A percentile compares a stretch with the other conserved stretches of the same genome.
These are phyloP conservation scores for Sepiola atlantica DNA, from an alignment of 2,888 invertebrate species.

Conservation along the genomic window DNA sequence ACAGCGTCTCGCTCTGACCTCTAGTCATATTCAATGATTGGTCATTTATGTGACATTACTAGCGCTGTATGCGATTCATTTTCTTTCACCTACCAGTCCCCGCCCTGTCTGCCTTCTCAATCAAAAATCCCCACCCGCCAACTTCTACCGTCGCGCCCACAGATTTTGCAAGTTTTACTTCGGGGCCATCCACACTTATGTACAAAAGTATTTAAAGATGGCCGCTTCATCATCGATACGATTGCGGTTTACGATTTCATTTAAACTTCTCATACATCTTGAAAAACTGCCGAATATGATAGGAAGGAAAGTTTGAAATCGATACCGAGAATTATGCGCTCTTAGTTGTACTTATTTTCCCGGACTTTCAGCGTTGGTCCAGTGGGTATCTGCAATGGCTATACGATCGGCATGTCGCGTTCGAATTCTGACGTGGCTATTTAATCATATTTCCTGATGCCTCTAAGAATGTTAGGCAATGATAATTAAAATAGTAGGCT, in stretches of 20 bases:
- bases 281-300: neutral
- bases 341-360: neutral
- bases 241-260: neutral
- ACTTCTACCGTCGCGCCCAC: neutral
- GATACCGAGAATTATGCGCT: neutral
- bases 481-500: too few species aligned
- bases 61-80: neutral
- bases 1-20: neutral
- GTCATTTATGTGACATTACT: neutral
- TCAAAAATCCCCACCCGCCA: neutral
- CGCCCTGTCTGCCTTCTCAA: neutral
- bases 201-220: neutral
- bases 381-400: too few species aligned
- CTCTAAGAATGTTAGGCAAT: too few species aligned
- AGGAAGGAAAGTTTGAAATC: neutral
- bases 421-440: too few species aligned
- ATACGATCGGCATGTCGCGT: too few species aligned
- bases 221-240: neutral
- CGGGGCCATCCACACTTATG: neutral
- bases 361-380: too few species aligned
- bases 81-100: neutral
- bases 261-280: neutral
- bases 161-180: neutral
- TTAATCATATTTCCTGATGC: too few species aligned
- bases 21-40: neutral